Evolutionary conservation across 1,140 invertebrate genomes (phyloP).

Genomic region (Neodiprion fabricii): DNA sequence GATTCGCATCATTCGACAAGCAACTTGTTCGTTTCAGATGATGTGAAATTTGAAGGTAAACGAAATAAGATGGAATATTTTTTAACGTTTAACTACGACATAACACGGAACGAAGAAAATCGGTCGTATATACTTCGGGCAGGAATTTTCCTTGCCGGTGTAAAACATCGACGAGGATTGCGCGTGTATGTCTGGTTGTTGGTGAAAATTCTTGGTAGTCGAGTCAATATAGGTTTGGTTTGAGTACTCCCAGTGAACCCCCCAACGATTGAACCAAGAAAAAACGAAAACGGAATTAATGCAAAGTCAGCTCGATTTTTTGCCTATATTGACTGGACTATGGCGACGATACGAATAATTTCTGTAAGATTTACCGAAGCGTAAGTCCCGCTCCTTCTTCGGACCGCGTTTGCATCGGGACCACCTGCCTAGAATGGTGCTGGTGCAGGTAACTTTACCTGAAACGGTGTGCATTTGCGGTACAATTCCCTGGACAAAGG

Average conservation of each 20-base stretch:
- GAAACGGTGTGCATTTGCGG: slow-evolving; percentile 4
- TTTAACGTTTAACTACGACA: neutral
- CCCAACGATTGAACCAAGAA: neutral
- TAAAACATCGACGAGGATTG: too few species aligned
- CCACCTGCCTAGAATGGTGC: neutral
- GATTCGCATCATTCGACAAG: too few species aligned
- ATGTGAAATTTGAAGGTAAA: too few species aligned
- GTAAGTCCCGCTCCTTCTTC: neutral
- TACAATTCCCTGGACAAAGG: neutral
- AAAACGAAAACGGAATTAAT: neutral
- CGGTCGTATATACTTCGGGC: neutral
- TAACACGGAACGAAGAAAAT: neutral
- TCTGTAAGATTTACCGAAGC: neutral
- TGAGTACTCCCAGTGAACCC: neutral
- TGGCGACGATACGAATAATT: neutral
- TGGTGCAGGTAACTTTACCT: neutral
- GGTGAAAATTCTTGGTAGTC: neutral
- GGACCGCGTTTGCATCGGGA: neutral
- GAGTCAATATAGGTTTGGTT: neutral
- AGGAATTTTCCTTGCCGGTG: too few species aligned
- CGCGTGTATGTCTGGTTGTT: neutral
- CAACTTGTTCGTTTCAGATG: too few species aligned
- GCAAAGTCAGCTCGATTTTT: neutral
- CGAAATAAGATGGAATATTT: neutral
- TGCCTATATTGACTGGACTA: neutral